These are phyloP conservation scores for Cyclargus thomasi DNA, from an alignment of 1,140 invertebrate genomes.

Conservation along the genomic window DNA sequence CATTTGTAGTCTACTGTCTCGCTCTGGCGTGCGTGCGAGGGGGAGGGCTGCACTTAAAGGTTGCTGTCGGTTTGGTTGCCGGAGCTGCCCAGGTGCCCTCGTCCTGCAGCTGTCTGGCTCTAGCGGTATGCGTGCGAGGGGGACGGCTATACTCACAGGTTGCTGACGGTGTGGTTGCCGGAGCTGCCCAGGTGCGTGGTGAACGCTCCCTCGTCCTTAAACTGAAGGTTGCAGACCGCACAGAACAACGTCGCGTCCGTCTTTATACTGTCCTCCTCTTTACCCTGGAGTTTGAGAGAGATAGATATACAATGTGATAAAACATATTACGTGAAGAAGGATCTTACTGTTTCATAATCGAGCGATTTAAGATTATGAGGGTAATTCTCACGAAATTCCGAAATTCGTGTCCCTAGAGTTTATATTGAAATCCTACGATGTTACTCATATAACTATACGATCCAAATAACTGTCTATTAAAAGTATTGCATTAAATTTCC, in stretches of 20 bases:
- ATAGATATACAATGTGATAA: neutral
- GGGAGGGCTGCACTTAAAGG: conserved; percentile 34
- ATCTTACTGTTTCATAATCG: too few relatives aligned
- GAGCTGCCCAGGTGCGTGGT: conserved; percentile 57
- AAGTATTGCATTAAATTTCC: too few relatives aligned
- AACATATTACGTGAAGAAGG: too few relatives aligned
- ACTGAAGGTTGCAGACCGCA: conserved; percentile 48
- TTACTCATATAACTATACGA: too few relatives aligned
- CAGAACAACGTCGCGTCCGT: conserved; percentile 42
- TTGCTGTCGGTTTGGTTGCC: conserved; percentile 53
- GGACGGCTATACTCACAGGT: conserved; percentile 39
- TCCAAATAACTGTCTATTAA: too few relatives aligned
- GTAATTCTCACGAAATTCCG: too few relatives aligned
- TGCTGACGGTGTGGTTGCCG: conserved; percentile 50
- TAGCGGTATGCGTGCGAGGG: neutral
- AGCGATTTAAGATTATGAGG: too few relatives aligned
- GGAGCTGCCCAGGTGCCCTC: conserved; percentile 54
- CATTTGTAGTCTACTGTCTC: too few relatives aligned
- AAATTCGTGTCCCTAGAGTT: too few relatives aligned
- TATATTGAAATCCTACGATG: too few relatives aligned
- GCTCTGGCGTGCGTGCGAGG: neutral
- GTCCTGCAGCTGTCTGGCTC: conserved; percentile 17
- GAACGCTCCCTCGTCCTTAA: conserved; percentile 43
- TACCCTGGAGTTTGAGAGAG: conserved; percentile 35
- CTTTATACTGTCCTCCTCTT: conserved; percentile 31